Base-by-base conservation (phyloP, 2,113 vertebrate species). In the Perccottus glenii region DNA sequence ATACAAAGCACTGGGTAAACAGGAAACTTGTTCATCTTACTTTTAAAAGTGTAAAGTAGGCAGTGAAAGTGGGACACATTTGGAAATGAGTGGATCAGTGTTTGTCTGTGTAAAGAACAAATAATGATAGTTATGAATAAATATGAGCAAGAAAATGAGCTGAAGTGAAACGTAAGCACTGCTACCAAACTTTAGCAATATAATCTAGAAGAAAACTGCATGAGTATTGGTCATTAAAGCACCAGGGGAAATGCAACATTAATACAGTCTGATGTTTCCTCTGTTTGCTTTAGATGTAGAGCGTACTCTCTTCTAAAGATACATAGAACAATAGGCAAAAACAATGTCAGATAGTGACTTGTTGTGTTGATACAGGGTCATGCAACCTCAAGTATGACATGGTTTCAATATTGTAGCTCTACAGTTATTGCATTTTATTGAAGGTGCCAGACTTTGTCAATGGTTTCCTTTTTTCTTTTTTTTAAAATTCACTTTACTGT, bases 51-150 rank as follows among this genome's bases (percentile, higher is more conserved):
- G 59, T 56, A 59, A 56, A 61, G 11, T 42, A 64, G 60, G 12
- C 56, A 47, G 43, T 44, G 11, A 61, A 70, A 63, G 48, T 69
- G 42, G 66, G 73, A 67, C 72, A 70, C 44, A 5, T 44, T 8
- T 12, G 44, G 52, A 44, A 36, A 62, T 33, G 70, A 40, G 42
- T 44, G 65, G 45, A 60, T 74, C 32, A 62, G 27, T 32, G 71
- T 60, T 60, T 62, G 69, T 68, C 50, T 67, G 14, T 27, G 52
- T 67, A 66, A 58, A 40, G 38, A 68, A 74, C 35, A 68, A 70
- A 75, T 75, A 74, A 69, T 53, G 11, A 67, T 81, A 15, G 68
- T 36, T 43, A 75, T 75, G 67, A 59, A 77, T 80, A 69, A 77
- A 77, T 57, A 75, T 77, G 45, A 81, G 53, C 38, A 59, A 48